These are phyloP conservation scores for Saccopteryx bilineata DNA, from an alignment of 2,113 vertebrate species.

Conservation along the genomic window DNA sequence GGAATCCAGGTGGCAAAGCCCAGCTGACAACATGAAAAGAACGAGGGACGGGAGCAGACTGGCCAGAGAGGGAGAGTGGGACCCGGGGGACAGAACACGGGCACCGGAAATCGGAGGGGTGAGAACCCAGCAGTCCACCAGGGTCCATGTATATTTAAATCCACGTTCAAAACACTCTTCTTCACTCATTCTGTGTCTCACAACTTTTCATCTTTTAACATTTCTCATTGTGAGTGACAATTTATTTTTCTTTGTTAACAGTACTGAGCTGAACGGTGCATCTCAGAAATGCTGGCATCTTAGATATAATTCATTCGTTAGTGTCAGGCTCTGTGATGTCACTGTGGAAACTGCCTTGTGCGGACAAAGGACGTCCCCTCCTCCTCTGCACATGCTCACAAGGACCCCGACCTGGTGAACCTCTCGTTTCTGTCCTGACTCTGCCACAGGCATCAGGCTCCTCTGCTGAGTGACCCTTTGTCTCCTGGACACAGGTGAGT, in stretches of 20 bases:
- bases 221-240: neutral
- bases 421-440: no score
- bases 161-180: neutral
- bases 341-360: no score
- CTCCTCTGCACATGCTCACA: neutral
- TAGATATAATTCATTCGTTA: no score
- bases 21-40: neutral
- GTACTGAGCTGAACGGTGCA: no score
- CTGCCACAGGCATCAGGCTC: neutral
- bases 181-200: neutral
- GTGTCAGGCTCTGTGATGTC: no score
- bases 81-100: neutral
- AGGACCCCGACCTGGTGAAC: neutral
- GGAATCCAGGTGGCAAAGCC: no score
- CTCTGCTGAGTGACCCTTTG: neutral
- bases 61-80: neutral
- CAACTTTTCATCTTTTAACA: neutral
- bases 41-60: neutral
- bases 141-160: neutral
- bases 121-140: neutral
- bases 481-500: neutral
- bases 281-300: no score
- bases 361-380: rapidly evolving
- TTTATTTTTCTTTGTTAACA: neutral
- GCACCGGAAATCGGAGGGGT: neutral